Percentiles rank a stretch among this genome's conserved stretches.
These are phyloP conservation scores for Pipistrellus kuhlii DNA, from an alignment of 2,797 vertebrate species.

Conservation along the genomic window DNA sequence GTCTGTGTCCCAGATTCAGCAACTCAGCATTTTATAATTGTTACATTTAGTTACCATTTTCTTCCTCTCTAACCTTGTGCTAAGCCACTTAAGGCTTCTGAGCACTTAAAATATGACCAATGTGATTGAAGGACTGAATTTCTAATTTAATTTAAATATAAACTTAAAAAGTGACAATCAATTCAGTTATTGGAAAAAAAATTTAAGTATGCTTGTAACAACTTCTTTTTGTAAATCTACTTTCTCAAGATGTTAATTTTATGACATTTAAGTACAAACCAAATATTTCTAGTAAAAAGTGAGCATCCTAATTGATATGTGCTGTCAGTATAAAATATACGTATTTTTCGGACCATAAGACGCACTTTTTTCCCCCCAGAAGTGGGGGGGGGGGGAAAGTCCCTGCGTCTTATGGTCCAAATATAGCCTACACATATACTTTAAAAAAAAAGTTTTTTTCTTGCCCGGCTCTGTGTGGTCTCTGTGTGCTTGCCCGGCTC, in stretches of 20 bases:
- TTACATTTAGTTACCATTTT: not conserved
- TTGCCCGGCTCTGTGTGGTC: too few species aligned
- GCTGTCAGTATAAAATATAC: not conserved
- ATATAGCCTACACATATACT: too few species aligned
- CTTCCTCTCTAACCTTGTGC: not conserved
- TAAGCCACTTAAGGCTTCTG: not conserved
- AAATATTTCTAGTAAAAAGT: not conserved
- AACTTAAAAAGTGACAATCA: not conserved
- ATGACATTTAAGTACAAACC: not conserved
- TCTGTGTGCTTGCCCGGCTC: too few species aligned
- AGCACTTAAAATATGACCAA: not conserved
- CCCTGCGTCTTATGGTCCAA: too few species aligned
- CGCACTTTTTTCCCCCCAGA: too few species aligned
- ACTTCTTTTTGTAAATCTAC: conserved; percentile 9
- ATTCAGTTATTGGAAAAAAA: not conserved
- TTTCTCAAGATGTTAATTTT: conserved; percentile 32
- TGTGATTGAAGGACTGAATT: not conserved
- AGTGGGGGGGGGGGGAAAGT: too few species aligned
- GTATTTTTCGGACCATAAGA: too few species aligned
- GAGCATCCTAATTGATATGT: not conserved
- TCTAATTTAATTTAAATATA: conserved; percentile 4
- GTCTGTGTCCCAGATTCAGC: not conserved
- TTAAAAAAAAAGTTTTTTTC: too few species aligned
- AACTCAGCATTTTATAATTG: not conserved
- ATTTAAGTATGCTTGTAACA: not conserved